Percentiles rank a stretch among this genome's conserved stretches.
These are phyloP conservation scores for Drosophila melanosoma DNA, from an alignment of 2,888 invertebrate species.

Conservation along the genomic window DNA sequence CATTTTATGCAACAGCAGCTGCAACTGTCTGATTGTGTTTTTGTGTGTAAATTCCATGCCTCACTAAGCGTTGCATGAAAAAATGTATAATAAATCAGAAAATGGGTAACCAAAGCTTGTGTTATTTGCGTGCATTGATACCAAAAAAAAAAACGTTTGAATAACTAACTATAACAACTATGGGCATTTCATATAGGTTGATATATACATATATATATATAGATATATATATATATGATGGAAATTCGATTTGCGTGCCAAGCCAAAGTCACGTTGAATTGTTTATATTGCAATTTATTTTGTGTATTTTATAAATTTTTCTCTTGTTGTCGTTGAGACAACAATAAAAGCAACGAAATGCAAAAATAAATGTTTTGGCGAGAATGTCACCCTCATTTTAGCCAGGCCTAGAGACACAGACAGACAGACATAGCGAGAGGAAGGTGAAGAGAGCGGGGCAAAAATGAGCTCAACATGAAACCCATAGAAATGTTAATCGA, in stretches of 20 bases:
- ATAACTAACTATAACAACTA: constrained; percentile 28
- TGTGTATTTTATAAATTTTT: constrained; percentile 59
- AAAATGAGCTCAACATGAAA: constrained; percentile 22
- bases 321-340: constrained; percentile 20
- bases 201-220: background rate
- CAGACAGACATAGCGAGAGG: background rate
- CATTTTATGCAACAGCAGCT: constrained; percentile 42
- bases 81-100: constrained; percentile 52
- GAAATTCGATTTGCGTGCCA: constrained; percentile 62
- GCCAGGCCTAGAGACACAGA: background rate
- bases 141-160: constrained; percentile 9
- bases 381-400: constrained; percentile 20
- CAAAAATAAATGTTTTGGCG: background rate
- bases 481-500: constrained; percentile 73
- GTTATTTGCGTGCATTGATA: constrained; percentile 54
- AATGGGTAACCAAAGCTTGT: constrained; percentile 26
- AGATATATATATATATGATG: constrained; percentile 11
- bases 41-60: constrained; percentile 26
- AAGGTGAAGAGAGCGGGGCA: background rate
- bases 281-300: constrained; percentile 54
- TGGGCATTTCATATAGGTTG: background rate
- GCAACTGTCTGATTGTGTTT: constrained; percentile 12
- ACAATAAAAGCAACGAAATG: constrained; percentile 23
- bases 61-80: constrained; percentile 42
- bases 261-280: constrained; percentile 63